Evolutionary conservation across 2,113 vertebrate genomes (phyloP).

Genomic region (Percopsis transmontana): DNA sequence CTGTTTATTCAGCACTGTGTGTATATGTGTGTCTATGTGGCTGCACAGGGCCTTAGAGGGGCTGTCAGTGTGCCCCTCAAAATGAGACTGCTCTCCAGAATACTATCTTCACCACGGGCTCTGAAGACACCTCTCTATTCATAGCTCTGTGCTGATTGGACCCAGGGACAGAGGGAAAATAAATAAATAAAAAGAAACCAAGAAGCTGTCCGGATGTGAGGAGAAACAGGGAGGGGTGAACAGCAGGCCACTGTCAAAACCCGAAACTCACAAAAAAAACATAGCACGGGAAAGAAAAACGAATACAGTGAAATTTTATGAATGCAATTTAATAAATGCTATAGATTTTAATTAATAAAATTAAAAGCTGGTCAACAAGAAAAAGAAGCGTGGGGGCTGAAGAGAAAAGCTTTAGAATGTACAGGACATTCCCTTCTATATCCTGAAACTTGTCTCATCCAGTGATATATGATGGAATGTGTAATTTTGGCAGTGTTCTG

Average conservation of each 20-base stretch:
- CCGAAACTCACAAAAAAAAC: neutral
- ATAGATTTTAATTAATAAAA: neutral
- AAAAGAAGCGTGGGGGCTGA: neutral
- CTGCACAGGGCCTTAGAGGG: constrained; percentile 21
- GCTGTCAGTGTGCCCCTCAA: constrained; percentile 23
- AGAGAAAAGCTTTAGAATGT: constrained; percentile 4
- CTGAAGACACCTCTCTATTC: constrained; percentile 38
- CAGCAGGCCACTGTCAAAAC: constrained; percentile 36
- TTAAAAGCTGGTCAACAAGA: neutral
- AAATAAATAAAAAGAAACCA: constrained; percentile 19
- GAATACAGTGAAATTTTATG: neutral
- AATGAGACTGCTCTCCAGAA: constrained; percentile 26
- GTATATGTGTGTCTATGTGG: constrained; percentile 28
- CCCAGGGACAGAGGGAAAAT: constrained; percentile 4
- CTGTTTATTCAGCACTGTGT: constrained; percentile 51
- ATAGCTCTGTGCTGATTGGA: constrained; percentile 23
- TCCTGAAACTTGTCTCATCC: constrained; percentile 25
- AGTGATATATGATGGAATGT: constrained; percentile 37
- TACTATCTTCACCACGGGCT: constrained; percentile 29
- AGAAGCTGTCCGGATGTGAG: constrained; percentile 58
- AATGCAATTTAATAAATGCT: neutral
- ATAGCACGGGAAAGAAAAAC: neutral
- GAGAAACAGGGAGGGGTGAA: constrained; percentile 60
- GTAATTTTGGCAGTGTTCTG: constrained; percentile 45
- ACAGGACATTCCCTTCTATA: constrained; percentile 4